Evolutionary conservation across 2,113 vertebrate genomes (phyloP).

Genomic region (Macroglossus sobrinus): DNA sequence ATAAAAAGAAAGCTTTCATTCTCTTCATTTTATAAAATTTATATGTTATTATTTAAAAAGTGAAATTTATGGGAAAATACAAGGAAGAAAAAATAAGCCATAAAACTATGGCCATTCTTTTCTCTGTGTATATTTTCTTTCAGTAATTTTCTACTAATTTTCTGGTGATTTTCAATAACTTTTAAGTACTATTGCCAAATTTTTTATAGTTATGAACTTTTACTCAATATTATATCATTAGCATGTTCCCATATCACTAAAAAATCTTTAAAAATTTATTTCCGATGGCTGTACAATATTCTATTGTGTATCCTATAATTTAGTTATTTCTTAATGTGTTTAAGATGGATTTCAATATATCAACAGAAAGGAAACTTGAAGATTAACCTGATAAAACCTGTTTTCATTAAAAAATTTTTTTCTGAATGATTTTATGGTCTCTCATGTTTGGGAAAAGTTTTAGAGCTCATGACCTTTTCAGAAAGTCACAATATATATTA

Average conservation of each 20-base stretch:
- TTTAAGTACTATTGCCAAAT: not conserved
- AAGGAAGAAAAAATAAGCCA: not conserved
- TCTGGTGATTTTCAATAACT: not conserved
- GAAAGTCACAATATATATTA: not conserved
- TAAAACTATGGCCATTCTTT: not conserved
- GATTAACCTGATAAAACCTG: not conserved
- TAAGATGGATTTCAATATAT: not conserved
- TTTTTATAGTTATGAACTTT: not conserved
- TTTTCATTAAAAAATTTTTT: not conserved
- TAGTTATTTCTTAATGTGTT: not conserved
- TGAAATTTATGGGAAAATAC: not conserved
- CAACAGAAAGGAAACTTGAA: not conserved
- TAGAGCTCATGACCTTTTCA: not conserved
- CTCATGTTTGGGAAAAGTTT: constrained; percentile 23
- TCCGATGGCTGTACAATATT: not conserved
- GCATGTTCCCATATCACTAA: not conserved
- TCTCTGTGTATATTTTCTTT: not conserved
- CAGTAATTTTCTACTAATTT: not conserved
- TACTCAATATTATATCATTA: not conserved
- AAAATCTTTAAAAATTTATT: constrained; percentile 10
- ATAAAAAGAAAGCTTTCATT: not conserved
- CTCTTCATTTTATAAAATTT: not conserved
- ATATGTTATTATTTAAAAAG: not conserved
- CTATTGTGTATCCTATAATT: not conserved
- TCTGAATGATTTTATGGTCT: constrained; percentile 12